These are phyloP conservation scores for Heteromyza rotundicornis DNA, from an alignment of 2,888 invertebrate species.

Conservation along the genomic window DNA sequence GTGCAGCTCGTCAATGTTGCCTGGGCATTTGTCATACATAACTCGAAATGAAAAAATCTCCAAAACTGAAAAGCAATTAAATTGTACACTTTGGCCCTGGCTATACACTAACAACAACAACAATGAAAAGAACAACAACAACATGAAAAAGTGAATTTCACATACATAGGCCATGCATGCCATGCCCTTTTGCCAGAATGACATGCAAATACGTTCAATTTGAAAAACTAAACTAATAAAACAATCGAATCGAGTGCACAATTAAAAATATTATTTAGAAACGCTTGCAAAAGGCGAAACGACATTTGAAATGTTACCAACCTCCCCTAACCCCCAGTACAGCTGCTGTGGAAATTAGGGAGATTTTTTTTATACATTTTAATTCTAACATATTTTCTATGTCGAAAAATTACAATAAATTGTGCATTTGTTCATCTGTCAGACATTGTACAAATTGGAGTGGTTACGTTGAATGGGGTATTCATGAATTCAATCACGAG, in stretches of 20 bases:
- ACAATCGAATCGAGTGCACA: conserved; percentile 15
- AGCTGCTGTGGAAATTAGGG: too few species aligned
- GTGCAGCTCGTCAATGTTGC: conserved; percentile 13
- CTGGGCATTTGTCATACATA: conserved; percentile 44
- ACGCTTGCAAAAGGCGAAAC: too few species aligned
- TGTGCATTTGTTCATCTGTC: too few species aligned
- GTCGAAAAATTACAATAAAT: too few species aligned
- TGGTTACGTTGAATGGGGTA: too few species aligned
- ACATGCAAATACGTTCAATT: conserved; percentile 52
- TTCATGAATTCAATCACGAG: too few species aligned
- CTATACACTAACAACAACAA: conserved; percentile 29
- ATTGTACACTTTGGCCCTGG: conserved; percentile 42
- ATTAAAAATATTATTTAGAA: conserved; percentile 9
- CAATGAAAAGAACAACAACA: conserved; percentile 21
- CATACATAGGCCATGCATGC: too few species aligned
- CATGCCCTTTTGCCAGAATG: conserved; percentile 39
- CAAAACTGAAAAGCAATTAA: conserved; percentile 48
- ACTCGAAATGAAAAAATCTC: conserved; percentile 20
- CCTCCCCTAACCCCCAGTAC: conserved; percentile 17
- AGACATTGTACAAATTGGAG: too few species aligned
- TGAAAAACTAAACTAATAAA: conserved; percentile 52
- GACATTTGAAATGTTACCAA: too few species aligned
- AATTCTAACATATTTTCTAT: too few species aligned
- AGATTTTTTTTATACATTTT: too few species aligned
- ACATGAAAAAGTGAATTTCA: conserved; percentile 29